phyloP scores from a whole-genome alignment of 1,140 invertebrate species.

The Anastrepha obliqua region DNA sequence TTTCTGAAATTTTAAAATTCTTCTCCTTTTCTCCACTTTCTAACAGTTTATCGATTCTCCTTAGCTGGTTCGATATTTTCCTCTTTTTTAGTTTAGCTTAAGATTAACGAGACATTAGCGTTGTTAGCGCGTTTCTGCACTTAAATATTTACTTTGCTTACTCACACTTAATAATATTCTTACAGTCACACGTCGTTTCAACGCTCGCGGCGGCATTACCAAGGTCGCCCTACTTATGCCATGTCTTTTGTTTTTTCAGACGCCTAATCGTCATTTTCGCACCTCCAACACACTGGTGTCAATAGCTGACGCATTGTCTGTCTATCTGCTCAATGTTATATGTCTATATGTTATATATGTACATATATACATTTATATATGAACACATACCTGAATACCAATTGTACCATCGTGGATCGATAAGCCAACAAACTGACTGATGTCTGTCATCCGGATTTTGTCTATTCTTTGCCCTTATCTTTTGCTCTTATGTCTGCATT shows the following conservation, averaged over 20 bases:
- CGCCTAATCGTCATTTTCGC: conserved; percentile 19
- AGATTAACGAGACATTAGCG: not conserved
- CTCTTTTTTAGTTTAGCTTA: too few species aligned
- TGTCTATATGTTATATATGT: too few species aligned
- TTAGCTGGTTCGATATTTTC: too few species aligned
- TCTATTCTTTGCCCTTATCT: not conserved
- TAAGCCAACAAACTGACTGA: conserved; percentile 34
- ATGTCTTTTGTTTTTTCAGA: not conserved
- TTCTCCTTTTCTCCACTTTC: too few species aligned
- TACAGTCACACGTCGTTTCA: not conserved
- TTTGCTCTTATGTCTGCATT: not conserved
- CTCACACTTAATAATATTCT: not conserved
- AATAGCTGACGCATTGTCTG: not conserved
- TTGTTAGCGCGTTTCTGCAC: not conserved
- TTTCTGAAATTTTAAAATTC: too few species aligned
- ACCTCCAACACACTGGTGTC: not conserved
- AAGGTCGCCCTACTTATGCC: conserved; percentile 28
- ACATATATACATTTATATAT: not conserved
- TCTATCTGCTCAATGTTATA: not conserved
- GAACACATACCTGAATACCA: not conserved
- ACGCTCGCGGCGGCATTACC: not conserved
- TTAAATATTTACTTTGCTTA: not conserved
- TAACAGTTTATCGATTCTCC: too few species aligned
- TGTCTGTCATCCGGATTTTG: not conserved
- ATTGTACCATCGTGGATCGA: not conserved